Base-by-base conservation (phyloP, 1,140 invertebrate genomes). In the Mercenaria mercenaria region DNA sequence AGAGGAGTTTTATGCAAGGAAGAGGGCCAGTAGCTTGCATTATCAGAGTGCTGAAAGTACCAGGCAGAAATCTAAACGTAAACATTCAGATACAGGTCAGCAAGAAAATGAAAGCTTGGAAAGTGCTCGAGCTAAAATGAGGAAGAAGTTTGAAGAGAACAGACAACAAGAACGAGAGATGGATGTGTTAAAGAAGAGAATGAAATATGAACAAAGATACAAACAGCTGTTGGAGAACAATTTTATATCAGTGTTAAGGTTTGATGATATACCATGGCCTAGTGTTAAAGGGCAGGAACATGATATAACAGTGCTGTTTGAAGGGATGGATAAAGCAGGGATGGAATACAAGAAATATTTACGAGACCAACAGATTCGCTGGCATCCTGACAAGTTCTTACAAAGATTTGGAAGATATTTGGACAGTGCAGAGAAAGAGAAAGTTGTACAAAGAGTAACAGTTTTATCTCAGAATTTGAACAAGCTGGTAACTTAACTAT, bases 361-460 rank as follows among this genome's bases (percentile, higher is more conserved):
- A n/a, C 47, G 93, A 34, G 82, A 93, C 29, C 93, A 95, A 80
- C 92, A 93, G 82, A 92, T 95, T 20, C 74, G 93, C 3, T 95
- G 95, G 95, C 95, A 95, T 89, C 95, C 95, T 8, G 95, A 95
- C 89, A 94, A 94, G 85, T 95, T 95, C 89, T 32, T 92, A 34
- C 95, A 95, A 64, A 93, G 94, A 52, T 94, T 93, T 92, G 92
- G 93, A 15, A 67, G 90, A 47, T 79, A 59, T 50, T 74, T 95
- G 10, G 52, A 89, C 39, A 90, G 92, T 32, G 67, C 80, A 29
- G 93, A 95, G 18, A 91, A 69, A 61, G 88, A 93, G 6, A 91
- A 88, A 69, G 92, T 95, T 64, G 84, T 94, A 79, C 84, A 91
- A 26, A 93, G 90, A 72, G 94, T 95, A 50, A 95, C 93, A 76